Evolutionary conservation across 2,888 invertebrate genomes (phyloP).

Genomic region (Lamellibrachia columna): DNA sequence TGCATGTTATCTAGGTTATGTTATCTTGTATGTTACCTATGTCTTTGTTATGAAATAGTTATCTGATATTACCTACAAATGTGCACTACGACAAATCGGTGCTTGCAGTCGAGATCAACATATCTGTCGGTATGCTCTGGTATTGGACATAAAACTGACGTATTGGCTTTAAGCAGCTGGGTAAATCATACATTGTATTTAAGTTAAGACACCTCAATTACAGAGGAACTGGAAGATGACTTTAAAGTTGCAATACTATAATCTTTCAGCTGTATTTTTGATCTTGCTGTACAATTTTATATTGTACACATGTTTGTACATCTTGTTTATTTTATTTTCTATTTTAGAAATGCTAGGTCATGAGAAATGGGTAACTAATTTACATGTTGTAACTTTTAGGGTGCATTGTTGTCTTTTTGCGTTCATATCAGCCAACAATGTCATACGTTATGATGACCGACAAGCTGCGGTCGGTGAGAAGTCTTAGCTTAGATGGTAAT

Average conservation of each 20-base stretch:
- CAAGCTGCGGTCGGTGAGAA: not conserved
- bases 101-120: not conserved
- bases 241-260: not conserved
- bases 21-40: not conserved
- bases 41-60: not conserved
- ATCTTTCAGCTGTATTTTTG: not conserved
- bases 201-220: too few species aligned
- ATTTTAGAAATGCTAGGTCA: not conserved
- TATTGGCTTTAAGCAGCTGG: not conserved
- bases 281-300: not conserved
- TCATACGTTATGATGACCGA: not conserved
- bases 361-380: not conserved
- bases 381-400: not conserved
- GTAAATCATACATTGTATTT: too few species aligned
- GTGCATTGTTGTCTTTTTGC: not conserved
- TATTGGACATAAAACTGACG: not conserved
- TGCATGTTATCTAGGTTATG: not conserved
- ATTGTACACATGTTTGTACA: not conserved
- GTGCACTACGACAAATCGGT: not conserved
- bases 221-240: not conserved
- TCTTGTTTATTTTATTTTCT: not conserved
- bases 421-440: not conserved
- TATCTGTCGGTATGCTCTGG: not conserved
- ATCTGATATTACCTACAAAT: not conserved
- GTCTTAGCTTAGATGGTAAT: not conserved